Evolutionary conservation across 2,888 invertebrate genomes (phyloP), one percentile per base, ranked within the genome.

Genomic region (Drosophila limbata): DNA sequence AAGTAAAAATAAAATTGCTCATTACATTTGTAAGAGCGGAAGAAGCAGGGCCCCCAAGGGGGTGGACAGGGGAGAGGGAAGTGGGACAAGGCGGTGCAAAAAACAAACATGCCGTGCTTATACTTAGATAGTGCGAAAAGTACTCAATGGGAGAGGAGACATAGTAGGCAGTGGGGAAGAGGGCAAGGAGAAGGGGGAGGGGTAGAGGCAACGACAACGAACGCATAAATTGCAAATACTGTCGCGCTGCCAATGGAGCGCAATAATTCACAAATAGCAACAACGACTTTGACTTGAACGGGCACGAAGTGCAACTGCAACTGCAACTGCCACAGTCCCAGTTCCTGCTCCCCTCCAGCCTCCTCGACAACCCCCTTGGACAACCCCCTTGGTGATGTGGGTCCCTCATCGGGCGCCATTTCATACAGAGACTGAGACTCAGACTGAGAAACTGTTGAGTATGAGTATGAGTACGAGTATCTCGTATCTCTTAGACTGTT

Each of bases 211-310:
- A 64, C 84, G 87, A 77, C 85, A 85, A 84, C 81, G 84, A 84
- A 84, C 87, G 87, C 84, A 84, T 84, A 87, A 87, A 84, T 84
- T 84, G 87, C 74, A 73, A 79, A 78, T 66, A 81, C 84, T 79
- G 79, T 81, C 81, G 86, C 86, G 74, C 71, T 76, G 85, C 85
- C 85, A 87, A 81, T 86, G 84, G 77, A 86, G 87, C 84, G 84
- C 84, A 82, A 82, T 84, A 88, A 84, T 80, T 82, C 86, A 86
- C 86, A 85, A 83, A 85, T 88, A 85, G 83, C 85, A 79, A 73
- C 76, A 72, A 63, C 73, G 52, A 56, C 64, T 59, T 42, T 33
- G 51, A 65, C 57, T 53, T 40, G 28, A 13, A 28, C 40, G 11
- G 60, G 70, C 79, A 71, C 62, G 71, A 78, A 78, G 64, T 76